Percentiles rank a stretch among this genome's conserved stretches.
These are phyloP conservation scores for Napeogenes inachia DNA, from an alignment of 2,888 invertebrate species.

Conservation along the genomic window DNA sequence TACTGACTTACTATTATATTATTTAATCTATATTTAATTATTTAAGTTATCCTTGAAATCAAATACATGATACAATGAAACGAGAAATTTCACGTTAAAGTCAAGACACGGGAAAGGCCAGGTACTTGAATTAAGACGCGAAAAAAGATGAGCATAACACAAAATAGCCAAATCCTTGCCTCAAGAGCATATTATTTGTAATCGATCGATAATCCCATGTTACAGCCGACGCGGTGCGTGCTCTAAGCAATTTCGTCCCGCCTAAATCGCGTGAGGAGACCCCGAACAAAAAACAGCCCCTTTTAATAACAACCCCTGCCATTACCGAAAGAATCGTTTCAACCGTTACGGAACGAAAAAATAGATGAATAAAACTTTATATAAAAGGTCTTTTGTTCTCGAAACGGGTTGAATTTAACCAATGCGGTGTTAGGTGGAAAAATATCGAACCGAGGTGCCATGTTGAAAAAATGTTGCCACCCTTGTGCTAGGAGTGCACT, in stretches of 20 bases:
- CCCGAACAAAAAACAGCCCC: slow-evolving; percentile 63
- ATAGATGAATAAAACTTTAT: slow-evolving; percentile 68
- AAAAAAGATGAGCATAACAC: neutral
- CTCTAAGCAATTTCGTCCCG: slow-evolving; percentile 53
- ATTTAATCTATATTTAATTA: too few species aligned
- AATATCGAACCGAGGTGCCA: slow-evolving; percentile 61
- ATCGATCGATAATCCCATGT: slow-evolving; percentile 35
- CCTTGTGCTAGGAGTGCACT: slow-evolving; percentile 48
- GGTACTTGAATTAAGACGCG: too few species aligned
- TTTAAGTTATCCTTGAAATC: too few species aligned
- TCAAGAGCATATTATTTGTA: slow-evolving; percentile 30
- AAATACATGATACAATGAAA: too few species aligned
- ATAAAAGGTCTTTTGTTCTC: slow-evolving; percentile 65
- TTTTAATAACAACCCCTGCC: slow-evolving; percentile 60
- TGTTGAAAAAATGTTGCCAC: slow-evolving; percentile 64
- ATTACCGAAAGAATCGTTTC: slow-evolving; percentile 69
- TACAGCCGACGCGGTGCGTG: slow-evolving; percentile 50
- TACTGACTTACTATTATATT: too few species aligned
- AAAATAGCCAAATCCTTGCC: neutral
- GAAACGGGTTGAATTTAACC: slow-evolving; percentile 52
- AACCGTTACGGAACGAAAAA: slow-evolving; percentile 70
- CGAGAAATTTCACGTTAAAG: too few species aligned
- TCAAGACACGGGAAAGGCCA: too few species aligned
- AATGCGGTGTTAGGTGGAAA: slow-evolving; percentile 61
- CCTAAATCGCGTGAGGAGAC: slow-evolving; percentile 63